Percentiles rank a stretch among this genome's conserved stretches.
Conservation (phyloP, 2,797 vertebrate genomes). For the Propithecus perrieri region DNA sequence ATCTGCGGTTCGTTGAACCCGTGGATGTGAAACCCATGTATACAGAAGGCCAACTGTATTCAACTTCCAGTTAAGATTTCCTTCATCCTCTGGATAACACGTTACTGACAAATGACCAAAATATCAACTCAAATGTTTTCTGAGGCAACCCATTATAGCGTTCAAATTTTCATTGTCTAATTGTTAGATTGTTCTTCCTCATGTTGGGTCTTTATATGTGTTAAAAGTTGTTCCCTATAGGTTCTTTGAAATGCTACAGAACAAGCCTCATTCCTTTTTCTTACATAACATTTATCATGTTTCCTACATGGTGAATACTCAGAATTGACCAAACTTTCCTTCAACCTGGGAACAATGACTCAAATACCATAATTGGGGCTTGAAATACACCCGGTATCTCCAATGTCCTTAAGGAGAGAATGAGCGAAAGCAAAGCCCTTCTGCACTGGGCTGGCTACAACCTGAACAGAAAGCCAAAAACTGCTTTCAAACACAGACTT, state of each 20-base stretch:
- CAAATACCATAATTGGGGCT: background rate
- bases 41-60: background rate
- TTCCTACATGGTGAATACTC: background rate
- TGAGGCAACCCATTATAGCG: background rate
- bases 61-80: background rate
- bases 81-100: background rate
- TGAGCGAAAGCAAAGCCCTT: background rate
- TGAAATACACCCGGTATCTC: background rate
- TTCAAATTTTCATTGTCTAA: background rate
- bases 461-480: background rate
- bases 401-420: background rate
- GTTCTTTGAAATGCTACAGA: background rate
- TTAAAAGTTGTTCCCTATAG: background rate
- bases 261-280: background rate
- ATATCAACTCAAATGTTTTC: background rate
- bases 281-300: background rate
- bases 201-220: background rate
- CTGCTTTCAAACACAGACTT: background rate
- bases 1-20: background rate
- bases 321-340: background rate
- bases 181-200: background rate
- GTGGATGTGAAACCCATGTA: background rate
- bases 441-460: background rate
- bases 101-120: background rate
- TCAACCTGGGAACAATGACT: background rate